phyloP scores from a whole-genome alignment of 1,140 invertebrate genomes.

The Rhopalosiphum padi region DNA sequence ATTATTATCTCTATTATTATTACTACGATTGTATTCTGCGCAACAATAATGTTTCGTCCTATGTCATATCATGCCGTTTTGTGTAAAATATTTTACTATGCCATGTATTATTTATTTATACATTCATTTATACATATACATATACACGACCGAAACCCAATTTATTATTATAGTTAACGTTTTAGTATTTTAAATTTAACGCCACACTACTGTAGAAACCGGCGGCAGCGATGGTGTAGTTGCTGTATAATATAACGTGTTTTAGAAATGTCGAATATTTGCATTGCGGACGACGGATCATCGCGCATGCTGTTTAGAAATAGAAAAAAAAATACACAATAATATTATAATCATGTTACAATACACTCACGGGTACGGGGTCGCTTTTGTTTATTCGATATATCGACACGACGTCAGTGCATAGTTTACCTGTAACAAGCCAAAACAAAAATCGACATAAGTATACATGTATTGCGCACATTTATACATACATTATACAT shows the following conservation, averaged over 20 bases:
- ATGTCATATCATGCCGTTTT: not conserved
- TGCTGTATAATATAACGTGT: no score
- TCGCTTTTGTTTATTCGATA: conserved; percentile 22
- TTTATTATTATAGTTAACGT: not conserved
- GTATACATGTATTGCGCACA: not conserved
- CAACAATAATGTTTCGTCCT: not conserved
- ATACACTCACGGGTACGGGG: conserved; percentile 22
- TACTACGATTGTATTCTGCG: not conserved
- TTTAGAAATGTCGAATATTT: not conserved
- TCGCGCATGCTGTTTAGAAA: not conserved
- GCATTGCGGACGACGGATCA: no score
- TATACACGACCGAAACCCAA: not conserved
- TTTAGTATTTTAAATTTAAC: not conserved
- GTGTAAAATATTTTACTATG: not conserved
- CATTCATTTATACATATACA: not conserved
- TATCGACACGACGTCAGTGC: not conserved
- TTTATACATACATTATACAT: not conserved
- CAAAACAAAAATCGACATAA: conserved; percentile 35
- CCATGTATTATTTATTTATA: not conserved
- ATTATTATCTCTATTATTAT: not conserved
- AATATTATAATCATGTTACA: not conserved
- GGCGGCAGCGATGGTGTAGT: not conserved
- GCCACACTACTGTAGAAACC: not conserved
- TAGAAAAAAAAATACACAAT: not conserved
- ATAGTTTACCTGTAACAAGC: conserved; percentile 50